A percentile compares a stretch with the other conserved stretches of the same genome.
phyloP scores from a whole-genome alignment of 2,888 invertebrate species.

The Euplagia quadripunctaria region DNA sequence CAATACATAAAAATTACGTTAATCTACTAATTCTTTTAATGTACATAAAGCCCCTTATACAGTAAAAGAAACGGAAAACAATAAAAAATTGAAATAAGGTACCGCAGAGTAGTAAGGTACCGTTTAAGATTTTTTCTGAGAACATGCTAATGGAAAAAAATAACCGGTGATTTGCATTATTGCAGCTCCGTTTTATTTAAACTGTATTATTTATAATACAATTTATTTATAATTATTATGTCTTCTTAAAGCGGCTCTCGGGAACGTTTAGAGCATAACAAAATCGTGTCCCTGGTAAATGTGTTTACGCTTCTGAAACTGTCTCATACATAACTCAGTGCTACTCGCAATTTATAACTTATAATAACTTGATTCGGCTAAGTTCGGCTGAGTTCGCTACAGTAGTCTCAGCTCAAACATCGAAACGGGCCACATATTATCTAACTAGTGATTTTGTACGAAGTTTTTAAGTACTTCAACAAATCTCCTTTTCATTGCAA shows the following conservation, averaged over 20 bases:
- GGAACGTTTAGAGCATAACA: neutral
- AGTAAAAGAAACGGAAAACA: neutral
- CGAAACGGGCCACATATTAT: neutral
- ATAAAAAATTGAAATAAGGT: neutral
- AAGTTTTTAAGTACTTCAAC: no score
- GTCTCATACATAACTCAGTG: neutral
- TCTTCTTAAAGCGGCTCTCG: neutral
- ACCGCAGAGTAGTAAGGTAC: neutral
- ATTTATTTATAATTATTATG: no score
- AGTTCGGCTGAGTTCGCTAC: neutral
- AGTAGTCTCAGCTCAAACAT: neutral
- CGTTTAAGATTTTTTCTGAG: neutral
- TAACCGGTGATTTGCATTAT: no score
- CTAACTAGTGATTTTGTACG: neutral
- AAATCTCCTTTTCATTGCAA: no score
- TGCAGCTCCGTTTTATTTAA: no score
- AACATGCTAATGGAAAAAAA: no score
- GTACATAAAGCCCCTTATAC: neutral
- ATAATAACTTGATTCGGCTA: neutral
- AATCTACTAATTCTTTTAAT: neutral
- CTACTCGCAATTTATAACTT: neutral
- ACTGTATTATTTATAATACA: neutral
- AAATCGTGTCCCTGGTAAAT: neutral
- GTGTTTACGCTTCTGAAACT: neutral
- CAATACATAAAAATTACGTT: neutral